Conservation (phyloP, 2,797 vertebrate species). For the Buceros bicornis region DNA sequence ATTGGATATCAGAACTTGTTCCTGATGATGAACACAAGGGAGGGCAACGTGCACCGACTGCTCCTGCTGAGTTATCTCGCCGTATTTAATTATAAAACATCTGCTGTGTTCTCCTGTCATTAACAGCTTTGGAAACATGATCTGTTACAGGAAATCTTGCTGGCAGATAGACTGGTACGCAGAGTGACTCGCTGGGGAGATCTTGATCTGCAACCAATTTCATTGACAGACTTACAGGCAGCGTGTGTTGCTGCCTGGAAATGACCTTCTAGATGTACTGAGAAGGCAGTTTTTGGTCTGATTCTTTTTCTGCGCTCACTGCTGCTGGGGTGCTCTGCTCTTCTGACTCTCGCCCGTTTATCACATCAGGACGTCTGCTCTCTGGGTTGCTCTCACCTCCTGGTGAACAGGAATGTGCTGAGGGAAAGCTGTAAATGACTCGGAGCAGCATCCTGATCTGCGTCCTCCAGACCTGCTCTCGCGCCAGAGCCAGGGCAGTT, state of each 20-base stretch:
- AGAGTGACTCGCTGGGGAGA: neutral
- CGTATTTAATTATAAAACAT: constrained; percentile 22
- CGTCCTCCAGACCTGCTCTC: neutral
- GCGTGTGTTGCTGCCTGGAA: neutral
- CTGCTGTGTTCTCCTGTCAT: constrained; percentile 12
- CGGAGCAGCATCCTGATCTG: neutral
- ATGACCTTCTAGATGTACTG: neutral
- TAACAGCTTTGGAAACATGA: constrained; percentile 8
- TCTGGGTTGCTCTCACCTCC: neutral
- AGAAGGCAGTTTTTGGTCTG: neutral
- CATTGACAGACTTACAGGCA: neutral
- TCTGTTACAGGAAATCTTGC: neutral
- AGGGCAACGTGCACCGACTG: neutral
- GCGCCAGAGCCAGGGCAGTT: neutral
- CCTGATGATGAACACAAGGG: neutral
- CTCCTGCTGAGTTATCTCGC: constrained; percentile 1
- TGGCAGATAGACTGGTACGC: neutral
- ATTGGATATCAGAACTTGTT: constrained; percentile 3
- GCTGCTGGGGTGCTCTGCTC: neutral
- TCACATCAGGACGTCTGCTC: neutral
- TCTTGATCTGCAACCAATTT: neutral
- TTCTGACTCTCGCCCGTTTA: neutral
- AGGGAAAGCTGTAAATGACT: neutral
- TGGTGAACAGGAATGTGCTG: neutral
- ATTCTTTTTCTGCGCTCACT: neutral